These are phyloP conservation scores for Microcebus griseorufus DNA, from an alignment of 2,113 vertebrate genomes.

Conservation along the genomic window DNA sequence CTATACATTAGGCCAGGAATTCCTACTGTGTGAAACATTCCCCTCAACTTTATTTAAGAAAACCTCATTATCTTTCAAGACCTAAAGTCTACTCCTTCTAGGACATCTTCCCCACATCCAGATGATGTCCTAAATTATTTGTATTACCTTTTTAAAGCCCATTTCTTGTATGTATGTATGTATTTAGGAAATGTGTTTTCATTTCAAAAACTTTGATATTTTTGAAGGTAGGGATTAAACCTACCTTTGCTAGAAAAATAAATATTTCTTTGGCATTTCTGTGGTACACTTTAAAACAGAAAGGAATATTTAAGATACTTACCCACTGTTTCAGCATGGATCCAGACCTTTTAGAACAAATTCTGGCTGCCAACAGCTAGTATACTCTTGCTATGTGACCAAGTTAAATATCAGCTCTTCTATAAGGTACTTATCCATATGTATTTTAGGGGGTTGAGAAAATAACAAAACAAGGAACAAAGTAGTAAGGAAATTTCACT, in stretches of 20 bases:
- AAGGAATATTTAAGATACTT: neutral
- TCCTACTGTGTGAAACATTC: neutral
- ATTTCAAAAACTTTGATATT: neutral
- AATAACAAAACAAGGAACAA: neutral
- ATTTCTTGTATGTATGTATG: neutral
- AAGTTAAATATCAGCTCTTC: neutral
- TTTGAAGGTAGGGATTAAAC: neutral
- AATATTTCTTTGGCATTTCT: neutral
- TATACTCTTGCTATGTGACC: neutral
- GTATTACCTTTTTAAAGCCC: neutral
- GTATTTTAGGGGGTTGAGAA: neutral
- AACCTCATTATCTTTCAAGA: neutral
- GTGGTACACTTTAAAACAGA: neutral
- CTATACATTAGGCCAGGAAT: neutral
- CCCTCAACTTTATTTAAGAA: neutral
- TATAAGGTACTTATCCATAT: neutral
- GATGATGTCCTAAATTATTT: neutral
- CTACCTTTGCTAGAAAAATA: neutral
- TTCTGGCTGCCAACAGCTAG: neutral
- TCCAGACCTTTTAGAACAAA: neutral
- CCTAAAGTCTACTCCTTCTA: neutral
- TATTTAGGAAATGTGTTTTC: neutral
- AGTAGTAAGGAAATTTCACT: neutral
- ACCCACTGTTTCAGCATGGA: neutral
- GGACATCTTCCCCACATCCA: neutral